phyloP scores from a whole-genome alignment of 2,888 invertebrate genomes.

The Drepanosiphum platanoidis region DNA sequence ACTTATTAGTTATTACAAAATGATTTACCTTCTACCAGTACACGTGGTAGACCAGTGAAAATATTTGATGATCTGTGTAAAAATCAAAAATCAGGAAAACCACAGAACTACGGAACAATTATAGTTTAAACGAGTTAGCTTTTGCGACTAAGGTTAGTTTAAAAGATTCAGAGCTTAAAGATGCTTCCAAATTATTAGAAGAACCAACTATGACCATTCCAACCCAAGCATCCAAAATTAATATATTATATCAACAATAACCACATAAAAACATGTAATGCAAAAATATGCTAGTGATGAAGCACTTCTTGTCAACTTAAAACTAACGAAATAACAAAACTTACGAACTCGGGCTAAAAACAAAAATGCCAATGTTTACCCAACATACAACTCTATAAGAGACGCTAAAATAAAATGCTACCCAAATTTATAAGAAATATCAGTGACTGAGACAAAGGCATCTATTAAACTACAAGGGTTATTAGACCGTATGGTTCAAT shows the following conservation, averaged over 20 bases:
- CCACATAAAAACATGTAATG: neutral
- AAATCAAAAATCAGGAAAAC: slow-evolving; percentile 8
- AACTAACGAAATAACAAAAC: slow-evolving; percentile 9
- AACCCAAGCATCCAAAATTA: slow-evolving; percentile 22
- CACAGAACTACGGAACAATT: slow-evolving; percentile 15
- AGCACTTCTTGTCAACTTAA: slow-evolving; percentile 1
- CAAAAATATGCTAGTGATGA: slow-evolving; percentile 13
- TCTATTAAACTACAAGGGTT: slow-evolving; percentile 15
- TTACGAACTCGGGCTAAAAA: slow-evolving; percentile 19
- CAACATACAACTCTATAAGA: slow-evolving; percentile 27
- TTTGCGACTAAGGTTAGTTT: slow-evolving; percentile 2
- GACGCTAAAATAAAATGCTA: slow-evolving; percentile 18
- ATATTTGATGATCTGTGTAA: neutral
- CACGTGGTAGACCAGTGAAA: neutral
- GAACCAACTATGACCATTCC: slow-evolving; percentile 13
- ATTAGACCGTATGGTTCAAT: slow-evolving; percentile 11
- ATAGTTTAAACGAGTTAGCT: neutral
- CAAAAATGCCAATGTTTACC: slow-evolving; percentile 21
- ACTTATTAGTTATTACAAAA: slow-evolving; percentile 15
- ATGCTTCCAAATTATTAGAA: slow-evolving; percentile 13
- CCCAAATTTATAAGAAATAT: slow-evolving; percentile 18
- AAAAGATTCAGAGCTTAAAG: neutral
- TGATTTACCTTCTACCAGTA: neutral
- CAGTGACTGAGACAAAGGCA: slow-evolving; percentile 23
- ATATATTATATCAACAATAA: slow-evolving; percentile 23